Conservation (phyloP, 2,113 vertebrate species). For the Podarcis muralis region DNA sequence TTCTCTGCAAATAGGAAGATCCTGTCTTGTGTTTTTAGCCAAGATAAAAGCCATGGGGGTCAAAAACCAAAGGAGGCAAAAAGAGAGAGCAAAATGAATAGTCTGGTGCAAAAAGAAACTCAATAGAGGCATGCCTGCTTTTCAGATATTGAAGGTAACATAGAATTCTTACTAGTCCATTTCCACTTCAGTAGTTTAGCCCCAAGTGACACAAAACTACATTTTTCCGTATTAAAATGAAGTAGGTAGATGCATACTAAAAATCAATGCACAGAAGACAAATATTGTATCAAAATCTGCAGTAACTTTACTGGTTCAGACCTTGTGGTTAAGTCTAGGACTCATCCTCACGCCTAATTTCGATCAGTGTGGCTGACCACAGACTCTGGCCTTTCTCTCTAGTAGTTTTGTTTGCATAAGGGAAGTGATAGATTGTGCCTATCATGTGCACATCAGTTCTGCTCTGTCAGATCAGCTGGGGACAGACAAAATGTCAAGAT, state of each 20-base stretch:
- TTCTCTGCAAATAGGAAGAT: neutral
- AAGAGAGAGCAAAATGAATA: neutral
- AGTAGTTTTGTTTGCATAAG: slow-evolving; percentile 19
- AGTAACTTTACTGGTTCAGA: neutral
- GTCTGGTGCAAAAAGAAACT: neutral
- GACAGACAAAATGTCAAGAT: slow-evolving; percentile 5
- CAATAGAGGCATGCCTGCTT: neutral
- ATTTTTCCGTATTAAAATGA: neutral
- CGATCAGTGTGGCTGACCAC: slow-evolving; percentile 14
- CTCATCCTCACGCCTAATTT: slow-evolving; percentile 5
- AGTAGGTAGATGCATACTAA: neutral
- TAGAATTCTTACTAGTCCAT: neutral
- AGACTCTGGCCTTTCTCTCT: slow-evolving; percentile 8
- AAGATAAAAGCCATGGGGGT: neutral
- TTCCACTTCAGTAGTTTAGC: neutral
- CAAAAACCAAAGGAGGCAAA: neutral
- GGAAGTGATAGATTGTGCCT: slow-evolving; percentile 12
- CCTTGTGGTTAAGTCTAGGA: slow-evolving; percentile 4
- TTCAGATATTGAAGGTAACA: neutral
- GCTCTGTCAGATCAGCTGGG: neutral
- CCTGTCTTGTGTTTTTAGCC: neutral
- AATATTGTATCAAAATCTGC: neutral
- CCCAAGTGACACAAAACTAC: neutral
- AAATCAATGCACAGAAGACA: neutral
- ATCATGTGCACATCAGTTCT: slow-evolving; percentile 17